Conservation (phyloP, 2,888 invertebrate species). For the Plebejus anna region DNA sequence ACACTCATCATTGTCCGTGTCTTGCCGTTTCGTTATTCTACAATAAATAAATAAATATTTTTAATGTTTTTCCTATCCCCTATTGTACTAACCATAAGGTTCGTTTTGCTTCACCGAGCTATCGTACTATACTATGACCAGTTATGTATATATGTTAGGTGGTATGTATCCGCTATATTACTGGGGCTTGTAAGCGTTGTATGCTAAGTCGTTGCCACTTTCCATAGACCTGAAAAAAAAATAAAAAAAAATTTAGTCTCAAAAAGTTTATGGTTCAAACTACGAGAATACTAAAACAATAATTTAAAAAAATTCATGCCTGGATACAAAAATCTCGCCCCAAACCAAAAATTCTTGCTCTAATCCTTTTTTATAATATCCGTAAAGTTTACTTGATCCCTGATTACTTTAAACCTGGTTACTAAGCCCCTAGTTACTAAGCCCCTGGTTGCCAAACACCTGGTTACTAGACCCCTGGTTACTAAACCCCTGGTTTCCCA, state of each 20-base stretch:
- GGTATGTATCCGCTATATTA: slow-evolving; percentile 35
- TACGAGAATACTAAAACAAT: too few relatives aligned
- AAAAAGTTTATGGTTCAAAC: too few relatives aligned
- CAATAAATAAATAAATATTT: slow-evolving; percentile 30
- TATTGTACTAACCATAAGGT: slow-evolving; percentile 31
- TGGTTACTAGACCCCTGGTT: too few relatives aligned
- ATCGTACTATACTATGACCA: slow-evolving; percentile 31
- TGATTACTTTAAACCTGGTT: too few relatives aligned
- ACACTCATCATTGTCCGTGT: slow-evolving; percentile 39
- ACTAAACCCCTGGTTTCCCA: neutral
- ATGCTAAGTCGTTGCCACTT: slow-evolving; percentile 79
- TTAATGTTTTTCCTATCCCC: slow-evolving; percentile 27
- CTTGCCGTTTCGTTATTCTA: slow-evolving; percentile 36
- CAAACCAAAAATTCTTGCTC: too few relatives aligned
- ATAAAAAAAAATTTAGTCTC: too few relatives aligned
- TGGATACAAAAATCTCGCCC: too few relatives aligned
- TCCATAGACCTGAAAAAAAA: slow-evolving; percentile 66
- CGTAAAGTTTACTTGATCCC: too few relatives aligned
- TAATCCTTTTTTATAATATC: too few relatives aligned
- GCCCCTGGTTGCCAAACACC: too few relatives aligned
- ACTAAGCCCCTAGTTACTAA: too few relatives aligned
- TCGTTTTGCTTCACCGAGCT: slow-evolving; percentile 23
- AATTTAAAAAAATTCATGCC: too few relatives aligned
- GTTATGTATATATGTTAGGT: slow-evolving; percentile 30
- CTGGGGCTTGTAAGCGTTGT: slow-evolving; percentile 79